Evolutionary conservation across 2,888 invertebrate species (phyloP), one percentile per base, ranked within the genome.

Genomic region (Synanthedon andrenaeformis): DNA sequence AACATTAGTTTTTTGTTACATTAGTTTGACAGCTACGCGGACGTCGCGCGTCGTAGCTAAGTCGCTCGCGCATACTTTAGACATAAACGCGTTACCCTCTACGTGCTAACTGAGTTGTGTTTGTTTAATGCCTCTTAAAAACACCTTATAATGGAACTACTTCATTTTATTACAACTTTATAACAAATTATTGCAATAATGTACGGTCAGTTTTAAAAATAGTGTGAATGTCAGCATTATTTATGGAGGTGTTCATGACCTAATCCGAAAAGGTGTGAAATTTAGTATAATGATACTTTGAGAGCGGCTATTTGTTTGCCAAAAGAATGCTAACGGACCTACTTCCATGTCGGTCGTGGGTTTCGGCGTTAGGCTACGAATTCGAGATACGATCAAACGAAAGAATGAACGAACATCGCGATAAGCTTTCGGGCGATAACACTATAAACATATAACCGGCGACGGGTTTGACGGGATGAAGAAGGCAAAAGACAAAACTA

Each of bases 251-350:
- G 35, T 35, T 35, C 35, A 35, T 35, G 35, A 35, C 35, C 35
- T 35, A 35, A 35, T 35, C 35, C 35, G 13, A n/a, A 17, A 45
- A 71, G 69, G 74, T 77, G 79, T 79, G 69, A 76, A 79, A 80
- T 75, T 74, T 64, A 65, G 62, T 69, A 66, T 70, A 73, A 75
- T 70, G 66, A 72, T 74, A 69, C 73, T 71, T 74, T 35, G 35
- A 35, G 68, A 62, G 58, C 68, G 64, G 65, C 62, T 64, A 58
- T 66, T 72, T 70, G 70, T 71, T 79, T 66, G 78, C 79, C 64
- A 82, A 80, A 79, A 78, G 71, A 79, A 77, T 74, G 68, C 69
- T 82, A 83, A 84, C 82, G 82, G 83, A 60, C 68, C 60, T 62
- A 59, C 58, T 70, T 68, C 76, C 69, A 76, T 74, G 70, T 74